Conservation (phyloP, 2,888 invertebrate species). For the Zygogramma bicolorata region DNA sequence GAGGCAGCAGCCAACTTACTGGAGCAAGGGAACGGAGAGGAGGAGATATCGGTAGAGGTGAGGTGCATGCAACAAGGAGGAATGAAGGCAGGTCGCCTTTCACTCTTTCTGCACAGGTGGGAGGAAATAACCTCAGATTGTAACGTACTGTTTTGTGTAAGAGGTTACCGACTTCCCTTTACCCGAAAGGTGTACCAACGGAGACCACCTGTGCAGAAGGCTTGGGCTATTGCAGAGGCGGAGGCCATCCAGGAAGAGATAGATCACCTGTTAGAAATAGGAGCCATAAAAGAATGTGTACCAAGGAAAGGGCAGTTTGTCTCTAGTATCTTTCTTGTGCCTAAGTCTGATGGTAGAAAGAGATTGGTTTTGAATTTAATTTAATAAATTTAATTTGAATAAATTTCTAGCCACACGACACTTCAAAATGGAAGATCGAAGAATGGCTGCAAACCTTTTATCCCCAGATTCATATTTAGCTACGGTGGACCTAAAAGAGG, state of each 20-base stretch:
- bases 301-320: not conserved
- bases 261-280: not conserved
- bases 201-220: too few species aligned
- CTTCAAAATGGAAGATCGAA: slow-evolving; percentile 36
- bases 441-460: slow-evolving; percentile 18
- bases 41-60: not conserved
- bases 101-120: not conserved
- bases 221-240: too few species aligned
- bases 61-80: not conserved
- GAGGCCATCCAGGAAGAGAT: too few species aligned
- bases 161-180: not conserved
- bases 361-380: slow-evolving; percentile 17
- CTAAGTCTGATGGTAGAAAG: slow-evolving; percentile 1
- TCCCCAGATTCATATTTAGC: slow-evolving; percentile 13
- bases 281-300: not conserved
- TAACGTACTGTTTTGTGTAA: too few species aligned
- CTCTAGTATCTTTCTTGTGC: not conserved
- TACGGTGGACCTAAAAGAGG: slow-evolving; percentile 35
- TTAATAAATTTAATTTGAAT: too few species aligned
- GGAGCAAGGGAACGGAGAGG: not conserved
- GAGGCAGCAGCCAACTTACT: not conserved
- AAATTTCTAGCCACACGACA: not conserved
- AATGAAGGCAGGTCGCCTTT: too few species aligned
- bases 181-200: not conserved
- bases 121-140: not conserved